Evolutionary conservation across 2,888 invertebrate genomes (phyloP).

Genomic region (Salticus scenicus): DNA sequence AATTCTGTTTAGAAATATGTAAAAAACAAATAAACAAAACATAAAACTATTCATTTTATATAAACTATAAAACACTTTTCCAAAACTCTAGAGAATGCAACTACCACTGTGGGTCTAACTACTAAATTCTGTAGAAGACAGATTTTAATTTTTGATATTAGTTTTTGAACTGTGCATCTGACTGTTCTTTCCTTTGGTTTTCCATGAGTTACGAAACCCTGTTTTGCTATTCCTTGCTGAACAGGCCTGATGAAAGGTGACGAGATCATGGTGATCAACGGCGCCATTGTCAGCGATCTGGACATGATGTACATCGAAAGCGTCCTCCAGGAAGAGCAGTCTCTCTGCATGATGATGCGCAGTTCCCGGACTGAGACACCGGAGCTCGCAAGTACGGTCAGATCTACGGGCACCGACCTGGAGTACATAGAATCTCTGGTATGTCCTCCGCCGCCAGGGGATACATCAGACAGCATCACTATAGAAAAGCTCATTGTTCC

Average conservation of each 20-base stretch:
- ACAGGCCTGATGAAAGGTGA: slow-evolving; percentile 96
- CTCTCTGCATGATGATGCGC: slow-evolving; percentile 97
- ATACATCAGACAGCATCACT: slow-evolving; percentile 83
- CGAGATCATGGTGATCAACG: slow-evolving; percentile 99
- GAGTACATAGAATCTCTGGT: slow-evolving; percentile 86
- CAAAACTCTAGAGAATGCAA: no score
- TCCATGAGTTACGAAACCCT: no score
- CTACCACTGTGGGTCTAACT: no score
- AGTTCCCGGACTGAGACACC: slow-evolving; percentile 85
- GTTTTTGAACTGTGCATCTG: no score
- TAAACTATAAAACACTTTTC: no score
- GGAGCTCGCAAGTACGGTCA: slow-evolving; percentile 61
- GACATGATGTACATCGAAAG: slow-evolving; percentile 99
- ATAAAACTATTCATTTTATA: no score
- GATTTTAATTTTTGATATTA: no score
- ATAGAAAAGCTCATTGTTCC: slow-evolving; percentile 97
- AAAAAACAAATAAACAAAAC: no score
- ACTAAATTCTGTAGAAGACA: no score
- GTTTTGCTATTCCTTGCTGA: no score
- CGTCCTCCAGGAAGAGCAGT: slow-evolving; percentile 94
- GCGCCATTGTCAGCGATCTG: slow-evolving; percentile 96
- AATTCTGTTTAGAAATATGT: no score
- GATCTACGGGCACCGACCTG: slow-evolving; percentile 82
- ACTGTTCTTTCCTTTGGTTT: no score
- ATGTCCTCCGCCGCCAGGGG: slow-evolving; percentile 97